Evolutionary conservation across 1,140 invertebrate species (phyloP).

Genomic region (Papilio aristodemus): DNA sequence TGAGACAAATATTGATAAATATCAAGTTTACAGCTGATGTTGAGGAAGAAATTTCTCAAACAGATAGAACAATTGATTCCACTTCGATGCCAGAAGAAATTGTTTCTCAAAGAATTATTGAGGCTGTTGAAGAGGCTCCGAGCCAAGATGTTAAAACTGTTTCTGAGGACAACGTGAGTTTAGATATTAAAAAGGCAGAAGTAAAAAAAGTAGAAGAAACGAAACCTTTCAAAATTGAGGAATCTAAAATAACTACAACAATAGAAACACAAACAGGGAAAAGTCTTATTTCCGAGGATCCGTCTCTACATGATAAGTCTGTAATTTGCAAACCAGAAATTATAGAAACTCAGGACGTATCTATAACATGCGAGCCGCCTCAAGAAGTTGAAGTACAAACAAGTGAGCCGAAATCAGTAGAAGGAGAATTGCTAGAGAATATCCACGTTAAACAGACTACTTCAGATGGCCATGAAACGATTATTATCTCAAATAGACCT

Average conservation of each 20-base stretch:
- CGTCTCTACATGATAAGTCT: conserved; percentile 65
- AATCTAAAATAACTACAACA: conserved; percentile 49
- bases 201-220: conserved; percentile 36
- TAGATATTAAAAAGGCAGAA: conserved; percentile 40
- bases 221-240: conserved; percentile 35
- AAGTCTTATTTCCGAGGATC: conserved; percentile 73
- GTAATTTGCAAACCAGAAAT: conserved; percentile 67
- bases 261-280: conserved; percentile 82
- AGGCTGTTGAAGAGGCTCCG: conserved; percentile 35
- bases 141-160: not conserved
- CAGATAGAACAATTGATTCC: conserved; percentile 83
- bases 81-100: conserved; percentile 83
- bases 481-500: conserved; percentile 87
- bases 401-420: conserved; percentile 69
- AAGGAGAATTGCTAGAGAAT: conserved; percentile 81
- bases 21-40: conserved; percentile 64
- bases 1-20: conserved; percentile 72
- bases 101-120: conserved; percentile 56
- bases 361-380: conserved; percentile 77
- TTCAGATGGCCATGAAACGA: conserved; percentile 86
- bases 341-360: conserved; percentile 67
- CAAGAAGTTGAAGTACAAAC: conserved; percentile 83
- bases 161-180: conserved; percentile 34
- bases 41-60: conserved; percentile 76
- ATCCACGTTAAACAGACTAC: conserved; percentile 86